A percentile compares a stretch with the other conserved stretches of the same genome.
These are phyloP conservation scores for Thunnus albacares DNA, from an alignment of 2,797 vertebrate species.

Conservation along the genomic window DNA sequence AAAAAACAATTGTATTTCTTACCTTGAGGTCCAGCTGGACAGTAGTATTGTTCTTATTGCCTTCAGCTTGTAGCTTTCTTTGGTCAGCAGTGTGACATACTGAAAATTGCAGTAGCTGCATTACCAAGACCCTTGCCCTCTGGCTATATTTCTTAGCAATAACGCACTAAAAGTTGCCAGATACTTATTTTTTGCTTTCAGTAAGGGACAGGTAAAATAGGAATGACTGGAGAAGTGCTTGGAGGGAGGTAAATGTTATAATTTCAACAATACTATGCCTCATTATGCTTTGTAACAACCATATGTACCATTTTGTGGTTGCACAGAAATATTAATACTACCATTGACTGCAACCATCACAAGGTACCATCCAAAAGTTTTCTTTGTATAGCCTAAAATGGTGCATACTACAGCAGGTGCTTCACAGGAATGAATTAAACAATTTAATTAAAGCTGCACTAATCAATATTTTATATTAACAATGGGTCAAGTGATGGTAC, in stretches of 20 bases:
- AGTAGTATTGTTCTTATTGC: constrained; percentile 56
- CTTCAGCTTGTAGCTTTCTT: constrained; percentile 54
- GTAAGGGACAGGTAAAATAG: constrained; percentile 11
- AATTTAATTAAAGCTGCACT: not conserved
- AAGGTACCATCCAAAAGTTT: constrained; percentile 5
- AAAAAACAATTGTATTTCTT: constrained; percentile 63
- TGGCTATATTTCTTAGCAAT: constrained; percentile 56
- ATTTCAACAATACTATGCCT: constrained; percentile 35
- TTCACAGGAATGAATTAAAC: not conserved
- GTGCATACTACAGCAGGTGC: not conserved
- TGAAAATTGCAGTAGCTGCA: constrained; percentile 67
- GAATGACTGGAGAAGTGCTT: constrained; percentile 24
- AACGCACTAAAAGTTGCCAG: constrained; percentile 44
- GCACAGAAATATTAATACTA: constrained; percentile 8
- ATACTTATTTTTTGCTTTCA: constrained; percentile 23
- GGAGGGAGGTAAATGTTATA: constrained; percentile 14
- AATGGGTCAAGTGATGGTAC: no score
- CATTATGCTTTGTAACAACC: constrained; percentile 21
- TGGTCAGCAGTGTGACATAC: constrained; percentile 62
- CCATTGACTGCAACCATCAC: not conserved
- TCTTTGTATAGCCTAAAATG: not conserved
- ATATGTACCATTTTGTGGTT: constrained; percentile 8
- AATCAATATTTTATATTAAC: not conserved
- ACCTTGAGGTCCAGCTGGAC: constrained; percentile 58
- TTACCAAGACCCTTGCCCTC: constrained; percentile 53